Conservation (phyloP, 2,113 vertebrate species). For the Proteles cristata region DNA sequence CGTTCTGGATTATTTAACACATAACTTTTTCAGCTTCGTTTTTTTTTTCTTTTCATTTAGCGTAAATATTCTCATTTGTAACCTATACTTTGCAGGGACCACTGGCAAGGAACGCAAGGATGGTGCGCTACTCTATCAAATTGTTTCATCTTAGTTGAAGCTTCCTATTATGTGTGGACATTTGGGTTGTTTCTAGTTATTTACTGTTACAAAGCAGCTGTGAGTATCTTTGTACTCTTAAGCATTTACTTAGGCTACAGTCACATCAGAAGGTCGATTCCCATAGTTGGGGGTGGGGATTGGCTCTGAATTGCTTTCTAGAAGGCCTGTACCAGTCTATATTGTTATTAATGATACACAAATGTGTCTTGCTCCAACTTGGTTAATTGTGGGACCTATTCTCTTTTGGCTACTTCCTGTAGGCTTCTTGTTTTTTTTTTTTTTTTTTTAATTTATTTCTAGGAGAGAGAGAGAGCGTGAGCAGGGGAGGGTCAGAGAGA, state of each 20-base stretch:
- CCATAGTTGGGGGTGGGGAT: background rate
- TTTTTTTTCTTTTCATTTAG: background rate
- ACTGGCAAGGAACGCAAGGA: background rate
- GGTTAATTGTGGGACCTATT: background rate
- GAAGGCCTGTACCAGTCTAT: background rate
- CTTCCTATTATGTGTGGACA: background rate
- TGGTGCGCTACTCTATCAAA: background rate
- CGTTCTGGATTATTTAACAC: background rate
- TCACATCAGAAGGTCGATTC: background rate
- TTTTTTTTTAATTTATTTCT: too few relatives aligned
- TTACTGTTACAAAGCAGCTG: background rate
- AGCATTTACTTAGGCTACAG: background rate
- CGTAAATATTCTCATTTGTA: background rate
- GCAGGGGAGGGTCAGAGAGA: too few relatives aligned
- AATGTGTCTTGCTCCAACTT: constrained; percentile 26
- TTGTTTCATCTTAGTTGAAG: background rate
- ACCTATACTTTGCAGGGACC: background rate
- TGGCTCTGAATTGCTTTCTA: background rate
- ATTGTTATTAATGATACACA: background rate
- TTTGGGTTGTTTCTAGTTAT: background rate
- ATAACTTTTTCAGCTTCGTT: background rate
- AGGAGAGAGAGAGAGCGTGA: too few relatives aligned
- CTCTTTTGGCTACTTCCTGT: background rate
- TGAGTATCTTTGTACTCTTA: background rate
- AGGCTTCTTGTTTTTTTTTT: background rate